Conservation (phyloP, 2,113 vertebrate species). For the Muscicapa adusta region DNA sequence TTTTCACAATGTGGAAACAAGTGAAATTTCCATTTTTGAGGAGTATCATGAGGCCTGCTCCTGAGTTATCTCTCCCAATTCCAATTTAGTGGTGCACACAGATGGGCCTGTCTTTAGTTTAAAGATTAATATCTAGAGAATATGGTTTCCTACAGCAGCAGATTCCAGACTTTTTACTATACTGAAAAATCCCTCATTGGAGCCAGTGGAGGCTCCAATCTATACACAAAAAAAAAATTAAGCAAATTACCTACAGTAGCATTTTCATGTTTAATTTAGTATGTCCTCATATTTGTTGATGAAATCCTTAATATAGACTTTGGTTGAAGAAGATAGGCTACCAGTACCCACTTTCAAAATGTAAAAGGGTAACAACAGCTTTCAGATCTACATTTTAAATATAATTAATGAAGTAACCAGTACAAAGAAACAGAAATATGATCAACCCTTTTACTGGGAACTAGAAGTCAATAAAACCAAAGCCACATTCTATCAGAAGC, state of each 20-base stretch:
- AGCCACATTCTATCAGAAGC: not conserved
- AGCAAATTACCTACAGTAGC: not conserved
- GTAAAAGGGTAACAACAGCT: not conserved
- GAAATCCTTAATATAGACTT: not conserved
- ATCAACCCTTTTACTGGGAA: not conserved
- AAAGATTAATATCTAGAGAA: constrained; percentile 36
- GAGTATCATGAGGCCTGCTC: not conserved
- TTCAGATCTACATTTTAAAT: not conserved
- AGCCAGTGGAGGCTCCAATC: not conserved
- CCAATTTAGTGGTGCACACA: not conserved
- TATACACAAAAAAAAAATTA: not conserved
- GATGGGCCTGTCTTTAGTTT: constrained; percentile 22
- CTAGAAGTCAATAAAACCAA: not conserved
- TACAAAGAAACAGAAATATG: not conserved
- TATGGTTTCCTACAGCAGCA: not conserved
- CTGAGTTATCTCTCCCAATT: constrained; percentile 12
- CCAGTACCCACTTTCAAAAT: not conserved
- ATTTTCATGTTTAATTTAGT: not conserved
- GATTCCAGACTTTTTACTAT: not conserved
- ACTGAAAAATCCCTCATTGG: not conserved
- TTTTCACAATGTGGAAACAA: not conserved
- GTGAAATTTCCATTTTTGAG: not conserved
- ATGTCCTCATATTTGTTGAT: not conserved
- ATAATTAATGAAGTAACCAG: not conserved
- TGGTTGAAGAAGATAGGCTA: not conserved